Base-by-base conservation (phyloP, 2,888 invertebrate genomes). In the Lampropteryx suffumata region DNA sequence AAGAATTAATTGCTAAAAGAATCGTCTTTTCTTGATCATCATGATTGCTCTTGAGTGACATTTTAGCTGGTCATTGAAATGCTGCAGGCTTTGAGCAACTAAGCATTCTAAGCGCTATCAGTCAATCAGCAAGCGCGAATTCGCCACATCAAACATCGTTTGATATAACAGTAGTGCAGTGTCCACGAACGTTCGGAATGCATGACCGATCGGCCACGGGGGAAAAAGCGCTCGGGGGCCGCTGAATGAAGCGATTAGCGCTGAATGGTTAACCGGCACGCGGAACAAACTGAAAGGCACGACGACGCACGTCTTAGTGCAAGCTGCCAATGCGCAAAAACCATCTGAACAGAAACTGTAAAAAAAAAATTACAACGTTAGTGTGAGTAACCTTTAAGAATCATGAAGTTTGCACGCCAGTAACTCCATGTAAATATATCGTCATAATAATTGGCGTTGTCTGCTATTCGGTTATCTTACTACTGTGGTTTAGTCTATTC, bases 181-280 rank as follows among this genome's bases (percentile, higher is more conserved):
- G 47, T 56, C 48, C 53, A 57, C 55, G 53, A 57, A 55, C 66
- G 60, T 59, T 61, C 64, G 87, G 89, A 89, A 90, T 90, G 90
- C 89, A 87, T 88, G 89, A 88, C 87, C 82, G 84, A 89, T 88
- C 79, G 72, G 69, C 66, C 71, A 72, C 73, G 65, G 69, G 67
- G 75, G 83, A 86, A 88, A 85, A 86, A 85, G 84, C 82, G 76
- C 73, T 77, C 75, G 74, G 65, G 75, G 67, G 70, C 59, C 78
- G 76, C 73, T 86, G 86, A 88, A 89, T 90, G 85, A 88, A 90
- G 89, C 88, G 88, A 89, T 90, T 90, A 87, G 80, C 81, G 84
- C 84, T 87, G 81, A 87, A 87, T 87, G 76, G 81, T 72, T 56
- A 64, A 64, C 68, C 78, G 88, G 90, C 86, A 90, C 80, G 80